Evolutionary conservation across 1,140 invertebrate genomes (phyloP).

Genomic region (Polypedilum vanderplanki): DNA sequence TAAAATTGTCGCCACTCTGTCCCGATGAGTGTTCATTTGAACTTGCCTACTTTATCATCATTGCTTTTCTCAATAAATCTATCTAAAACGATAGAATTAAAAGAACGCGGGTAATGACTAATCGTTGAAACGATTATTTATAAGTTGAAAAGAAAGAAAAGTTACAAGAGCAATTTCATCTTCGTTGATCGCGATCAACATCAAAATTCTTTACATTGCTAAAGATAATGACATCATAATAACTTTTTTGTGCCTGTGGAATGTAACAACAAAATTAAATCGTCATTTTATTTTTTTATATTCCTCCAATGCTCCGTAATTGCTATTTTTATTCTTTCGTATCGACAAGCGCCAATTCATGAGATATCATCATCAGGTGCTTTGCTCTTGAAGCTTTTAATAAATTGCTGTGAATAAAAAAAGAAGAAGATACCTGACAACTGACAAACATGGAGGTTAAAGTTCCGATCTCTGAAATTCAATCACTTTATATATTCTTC

Average conservation of each 20-base stretch:
- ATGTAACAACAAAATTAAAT: background rate
- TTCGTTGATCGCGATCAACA: background rate
- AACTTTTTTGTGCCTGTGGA: slow-evolving; percentile 4
- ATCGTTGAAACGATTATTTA: background rate
- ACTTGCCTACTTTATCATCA: too few species aligned
- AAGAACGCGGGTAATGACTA: background rate
- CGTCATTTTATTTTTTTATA: background rate
- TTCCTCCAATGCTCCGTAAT: background rate
- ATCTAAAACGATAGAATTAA: too few species aligned
- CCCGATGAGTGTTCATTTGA: too few species aligned
- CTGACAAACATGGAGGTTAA: background rate
- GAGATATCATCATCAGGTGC: background rate
- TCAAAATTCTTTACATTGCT: background rate
- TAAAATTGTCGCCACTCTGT: too few species aligned
- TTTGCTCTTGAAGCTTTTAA: background rate
- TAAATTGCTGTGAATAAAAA: background rate
- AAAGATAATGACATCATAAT: slow-evolving; percentile 14
- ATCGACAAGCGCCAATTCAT: background rate
- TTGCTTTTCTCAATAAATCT: too few species aligned
- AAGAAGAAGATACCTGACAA: slow-evolving; percentile 10
- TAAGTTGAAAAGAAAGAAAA: too few species aligned
- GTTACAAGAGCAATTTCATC: too few species aligned
- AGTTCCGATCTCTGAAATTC: background rate
- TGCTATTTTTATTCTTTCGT: slow-evolving; percentile 18
- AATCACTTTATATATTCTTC: background rate